phyloP scores from a whole-genome alignment of 2,113 vertebrate species.

The Menidia beryllina region DNA sequence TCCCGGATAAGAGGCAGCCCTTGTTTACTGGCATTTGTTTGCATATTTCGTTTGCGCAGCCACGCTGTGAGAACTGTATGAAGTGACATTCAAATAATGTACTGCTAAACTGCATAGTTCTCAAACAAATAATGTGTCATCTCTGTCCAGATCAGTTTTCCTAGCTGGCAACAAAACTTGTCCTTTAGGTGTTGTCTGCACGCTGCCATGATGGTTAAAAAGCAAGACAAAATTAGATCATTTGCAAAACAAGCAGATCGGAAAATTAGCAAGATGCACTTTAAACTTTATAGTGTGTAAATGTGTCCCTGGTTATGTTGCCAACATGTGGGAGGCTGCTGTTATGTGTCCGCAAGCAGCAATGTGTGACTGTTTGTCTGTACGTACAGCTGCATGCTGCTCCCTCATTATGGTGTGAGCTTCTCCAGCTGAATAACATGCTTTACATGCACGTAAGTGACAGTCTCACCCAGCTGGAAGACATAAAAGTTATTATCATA shows the following conservation, averaged over 20 bases:
- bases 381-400: conserved; percentile 18
- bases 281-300: conserved; percentile 3
- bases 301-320: conserved; percentile 9
- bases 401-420: conserved; percentile 23
- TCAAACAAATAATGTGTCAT: conserved; percentile 16
- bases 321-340: neutral
- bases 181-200: conserved; percentile 10
- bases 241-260: conserved; percentile 37
- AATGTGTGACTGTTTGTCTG: conserved; percentile 21
- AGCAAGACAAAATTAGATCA: conserved; percentile 43
- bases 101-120: too few species aligned
- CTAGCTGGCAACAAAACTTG: conserved; percentile 17
- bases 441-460: conserved; percentile 25
- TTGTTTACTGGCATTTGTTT: too few species aligned
- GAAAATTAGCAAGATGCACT: conserved; percentile 33
- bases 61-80: too few species aligned
- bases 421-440: too few species aligned
- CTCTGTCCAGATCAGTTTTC: conserved; percentile 11
- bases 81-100: too few species aligned
- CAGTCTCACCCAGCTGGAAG: conserved; percentile 35
- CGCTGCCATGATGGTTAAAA: conserved; percentile 26
- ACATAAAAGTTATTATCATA: conserved; percentile 26
- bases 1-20: too few species aligned
- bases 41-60: too few species aligned
- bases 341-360: conserved; percentile 2